Evolutionary conservation across 2,797 vertebrate genomes (phyloP), one percentile per base, ranked within the genome.

Genomic region (Pelodytes ibericus): DNA sequence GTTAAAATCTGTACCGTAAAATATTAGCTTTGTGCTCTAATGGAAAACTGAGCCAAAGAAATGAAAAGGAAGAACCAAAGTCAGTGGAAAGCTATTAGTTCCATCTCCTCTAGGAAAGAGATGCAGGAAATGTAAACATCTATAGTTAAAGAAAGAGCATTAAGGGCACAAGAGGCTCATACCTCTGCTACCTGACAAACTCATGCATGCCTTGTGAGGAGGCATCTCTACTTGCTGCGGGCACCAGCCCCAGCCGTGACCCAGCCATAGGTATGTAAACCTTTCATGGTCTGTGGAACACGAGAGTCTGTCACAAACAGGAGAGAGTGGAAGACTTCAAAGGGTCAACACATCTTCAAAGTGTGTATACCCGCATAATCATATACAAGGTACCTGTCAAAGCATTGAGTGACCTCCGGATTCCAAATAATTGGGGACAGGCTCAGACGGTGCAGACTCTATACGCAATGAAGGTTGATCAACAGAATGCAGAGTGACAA

Each of bases 271-370:
- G 73, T 75, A 75, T 75, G 73, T 75, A 75, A 75, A 62, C 57
- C 13, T 61, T 75, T 75, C 64, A 75, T 3, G 65, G 73, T 75
- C 73, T 69, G 44, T 18, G 30, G 56, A 39, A 60, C 36, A 49
- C 4, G 39, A 60, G 63, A 75, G 63, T 66, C 72, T 67, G 26
- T 59, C 31, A 39, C 39, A 60, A 61, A 68, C 16, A 60, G 30
- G 65, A 61, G 73, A 75, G 73, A 69, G 57, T 62, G 30, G 27
- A 62, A 44, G 58, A 75, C 73, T 61, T 75, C 73, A 75, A 75
- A 69, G 44, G 57, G 65, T 33, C 56, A 60, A 33, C 25, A 75
- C 72, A 75, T 63, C 72, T 75, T 76, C 57, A 76, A 70, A 71
- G 66, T 56, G 25, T 49, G 68, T 33, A 47, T 71, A 71, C 68